Conservation (phyloP, 2,113 vertebrate species). For the Vireo altiloquus region DNA sequence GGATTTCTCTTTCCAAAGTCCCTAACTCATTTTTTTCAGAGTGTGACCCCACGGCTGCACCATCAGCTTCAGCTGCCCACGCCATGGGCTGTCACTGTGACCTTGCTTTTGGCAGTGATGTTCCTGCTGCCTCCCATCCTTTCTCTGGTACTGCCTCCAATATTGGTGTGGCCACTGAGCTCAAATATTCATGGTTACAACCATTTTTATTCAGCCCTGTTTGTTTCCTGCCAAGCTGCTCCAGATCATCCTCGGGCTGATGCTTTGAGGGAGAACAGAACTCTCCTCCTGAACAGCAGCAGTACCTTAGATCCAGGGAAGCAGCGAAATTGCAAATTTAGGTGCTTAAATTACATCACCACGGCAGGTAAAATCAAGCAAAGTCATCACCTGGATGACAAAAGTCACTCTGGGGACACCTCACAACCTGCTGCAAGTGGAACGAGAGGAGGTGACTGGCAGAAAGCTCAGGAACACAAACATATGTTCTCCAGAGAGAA, state of each 20-base stretch:
- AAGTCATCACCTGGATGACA: not conserved
- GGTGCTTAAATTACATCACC: not conserved
- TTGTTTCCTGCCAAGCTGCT: not conserved
- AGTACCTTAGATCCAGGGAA: not conserved
- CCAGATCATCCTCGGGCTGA: not conserved
- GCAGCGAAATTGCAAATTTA: not conserved
- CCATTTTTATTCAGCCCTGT: not conserved
- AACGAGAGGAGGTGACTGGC: not conserved
- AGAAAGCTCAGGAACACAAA: not conserved
- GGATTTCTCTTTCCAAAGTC: not conserved
- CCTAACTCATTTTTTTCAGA: not conserved
- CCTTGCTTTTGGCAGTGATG: not conserved
- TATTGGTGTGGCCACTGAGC: not conserved
- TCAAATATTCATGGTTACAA: not conserved
- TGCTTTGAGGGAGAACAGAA: not conserved
- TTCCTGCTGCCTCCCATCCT: not conserved
- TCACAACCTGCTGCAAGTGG: not conserved
- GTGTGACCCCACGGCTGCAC: not conserved
- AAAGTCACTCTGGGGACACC: not conserved
- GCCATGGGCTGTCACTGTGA: accelerated
- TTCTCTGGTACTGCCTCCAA: not conserved
- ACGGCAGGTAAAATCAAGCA: not conserved
- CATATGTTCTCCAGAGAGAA: not conserved
- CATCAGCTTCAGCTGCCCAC: accelerated
- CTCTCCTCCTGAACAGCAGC: not conserved